Percentiles rank a stretch among this genome's conserved stretches.
Conservation (phyloP, 2,797 vertebrate genomes). For the Peromyscus attwateri region DNA sequence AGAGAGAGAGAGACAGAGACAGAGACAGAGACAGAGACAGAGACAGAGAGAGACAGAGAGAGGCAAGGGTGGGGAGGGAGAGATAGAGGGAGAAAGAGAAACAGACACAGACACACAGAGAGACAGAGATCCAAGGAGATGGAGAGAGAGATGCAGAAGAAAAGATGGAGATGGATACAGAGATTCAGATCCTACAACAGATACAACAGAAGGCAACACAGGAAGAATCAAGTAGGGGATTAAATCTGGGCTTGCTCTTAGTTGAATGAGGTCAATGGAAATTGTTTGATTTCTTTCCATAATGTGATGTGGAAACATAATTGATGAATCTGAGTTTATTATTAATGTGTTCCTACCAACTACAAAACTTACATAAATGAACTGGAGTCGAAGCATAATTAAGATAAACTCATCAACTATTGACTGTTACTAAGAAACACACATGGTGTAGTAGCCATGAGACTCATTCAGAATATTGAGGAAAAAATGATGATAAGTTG, state of each 20-base stretch:
- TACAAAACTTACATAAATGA: background rate
- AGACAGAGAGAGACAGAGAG: too few species aligned
- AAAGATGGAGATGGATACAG: too few species aligned
- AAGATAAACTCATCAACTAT: background rate
- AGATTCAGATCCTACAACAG: background rate
- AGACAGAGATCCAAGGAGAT: background rate
- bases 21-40: background rate
- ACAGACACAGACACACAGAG: background rate
- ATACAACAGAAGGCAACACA: too few species aligned
- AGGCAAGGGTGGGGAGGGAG: background rate
- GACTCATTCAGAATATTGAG: background rate
- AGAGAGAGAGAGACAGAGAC: background rate
- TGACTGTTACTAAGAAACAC: background rate
- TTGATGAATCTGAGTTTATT: too few species aligned
- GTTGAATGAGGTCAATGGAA: too few species aligned
- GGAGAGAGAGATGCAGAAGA: too few species aligned
- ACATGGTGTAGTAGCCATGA: background rate
- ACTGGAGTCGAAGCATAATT: background rate
- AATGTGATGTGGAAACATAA: too few species aligned
- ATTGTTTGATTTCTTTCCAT: too few species aligned
- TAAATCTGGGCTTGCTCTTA: too few species aligned
- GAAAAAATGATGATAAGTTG: background rate
- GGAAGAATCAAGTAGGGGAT: too few species aligned
- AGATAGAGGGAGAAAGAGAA: background rate
- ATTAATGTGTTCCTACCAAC: too few species aligned